Conservation (phyloP, 1,140 invertebrate species). For the Callitettix versicolor region DNA sequence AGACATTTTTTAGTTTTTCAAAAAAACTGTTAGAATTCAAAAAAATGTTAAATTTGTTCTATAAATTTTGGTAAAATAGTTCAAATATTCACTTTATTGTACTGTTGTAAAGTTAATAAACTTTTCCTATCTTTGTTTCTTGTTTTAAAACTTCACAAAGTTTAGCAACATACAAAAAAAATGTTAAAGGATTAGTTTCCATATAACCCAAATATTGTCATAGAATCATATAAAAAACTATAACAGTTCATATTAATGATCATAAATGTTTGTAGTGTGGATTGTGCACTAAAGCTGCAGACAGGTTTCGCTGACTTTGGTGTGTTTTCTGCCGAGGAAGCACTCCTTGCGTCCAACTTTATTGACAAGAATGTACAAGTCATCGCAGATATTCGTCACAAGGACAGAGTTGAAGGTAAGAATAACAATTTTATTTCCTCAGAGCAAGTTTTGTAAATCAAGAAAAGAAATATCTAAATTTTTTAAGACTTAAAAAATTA, state of each 20-base stretch:
- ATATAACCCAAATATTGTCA: background rate
- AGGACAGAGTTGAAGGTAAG: slow-evolving; percentile 29
- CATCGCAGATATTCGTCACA: slow-evolving; percentile 37
- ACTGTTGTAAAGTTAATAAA: too few species aligned
- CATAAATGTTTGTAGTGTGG: slow-evolving; percentile 30
- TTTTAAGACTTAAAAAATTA: too few species aligned
- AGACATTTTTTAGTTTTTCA: background rate
- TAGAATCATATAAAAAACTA: background rate
- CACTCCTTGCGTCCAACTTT: slow-evolving; percentile 36
- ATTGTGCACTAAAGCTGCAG: slow-evolving; percentile 40
- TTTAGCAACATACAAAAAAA: too few species aligned
- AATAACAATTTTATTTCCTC: too few species aligned
- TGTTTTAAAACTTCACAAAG: too few species aligned
- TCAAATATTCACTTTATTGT: background rate
- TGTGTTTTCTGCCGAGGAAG: slow-evolving; percentile 43
- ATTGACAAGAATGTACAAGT: slow-evolving; percentile 35
- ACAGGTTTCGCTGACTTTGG: slow-evolving; percentile 39
- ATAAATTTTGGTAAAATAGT: background rate
- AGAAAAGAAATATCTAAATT: too few species aligned
- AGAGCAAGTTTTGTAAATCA: too few species aligned
- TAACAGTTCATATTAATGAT: background rate
- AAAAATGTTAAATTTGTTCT: background rate
- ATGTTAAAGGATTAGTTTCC: background rate
- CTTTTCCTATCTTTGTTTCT: too few species aligned
- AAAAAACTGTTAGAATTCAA: background rate